Evolutionary conservation across 2,113 vertebrate species (phyloP).

Genomic region (Rhabdomys dilectus): DNA sequence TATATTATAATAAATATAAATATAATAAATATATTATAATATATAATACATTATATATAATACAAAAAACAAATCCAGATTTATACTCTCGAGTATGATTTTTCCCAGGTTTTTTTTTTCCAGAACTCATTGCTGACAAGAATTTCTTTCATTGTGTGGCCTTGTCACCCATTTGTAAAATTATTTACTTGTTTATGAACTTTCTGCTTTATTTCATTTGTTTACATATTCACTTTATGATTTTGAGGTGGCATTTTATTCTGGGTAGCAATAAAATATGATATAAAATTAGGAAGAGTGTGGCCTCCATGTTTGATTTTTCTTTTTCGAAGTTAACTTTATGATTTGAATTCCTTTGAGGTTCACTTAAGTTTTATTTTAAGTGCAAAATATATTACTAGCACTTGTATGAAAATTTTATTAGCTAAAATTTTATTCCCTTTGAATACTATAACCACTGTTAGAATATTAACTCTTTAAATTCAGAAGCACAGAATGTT

Average conservation of each 20-base stretch:
- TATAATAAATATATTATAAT: no score
- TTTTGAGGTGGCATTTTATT: not conserved
- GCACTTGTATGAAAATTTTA: not conserved
- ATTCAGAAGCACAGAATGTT: not conserved
- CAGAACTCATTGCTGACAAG: not conserved
- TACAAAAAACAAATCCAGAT: not conserved
- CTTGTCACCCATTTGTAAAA: not conserved
- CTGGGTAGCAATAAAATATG: not conserved
- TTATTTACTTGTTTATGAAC: not conserved
- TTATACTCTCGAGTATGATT: not conserved
- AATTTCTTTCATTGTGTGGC: no score
- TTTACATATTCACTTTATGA: not conserved
- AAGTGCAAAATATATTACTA: not conserved
- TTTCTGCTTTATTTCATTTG: not conserved
- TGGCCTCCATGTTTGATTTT: not conserved
- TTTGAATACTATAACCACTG: not conserved
- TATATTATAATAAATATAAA: no score
- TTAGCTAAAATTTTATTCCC: not conserved
- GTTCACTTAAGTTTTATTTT: not conserved
- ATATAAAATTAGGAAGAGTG: not conserved
- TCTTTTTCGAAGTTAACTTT: not conserved
- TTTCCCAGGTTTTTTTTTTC: not conserved
- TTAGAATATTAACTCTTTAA: not conserved
- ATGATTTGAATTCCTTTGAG: not conserved
- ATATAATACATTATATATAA: no score